A percentile compares a stretch with the other conserved stretches of the same genome.
phyloP scores from a whole-genome alignment of 1,140 invertebrate species.

The Potamilus streckersoni region DNA sequence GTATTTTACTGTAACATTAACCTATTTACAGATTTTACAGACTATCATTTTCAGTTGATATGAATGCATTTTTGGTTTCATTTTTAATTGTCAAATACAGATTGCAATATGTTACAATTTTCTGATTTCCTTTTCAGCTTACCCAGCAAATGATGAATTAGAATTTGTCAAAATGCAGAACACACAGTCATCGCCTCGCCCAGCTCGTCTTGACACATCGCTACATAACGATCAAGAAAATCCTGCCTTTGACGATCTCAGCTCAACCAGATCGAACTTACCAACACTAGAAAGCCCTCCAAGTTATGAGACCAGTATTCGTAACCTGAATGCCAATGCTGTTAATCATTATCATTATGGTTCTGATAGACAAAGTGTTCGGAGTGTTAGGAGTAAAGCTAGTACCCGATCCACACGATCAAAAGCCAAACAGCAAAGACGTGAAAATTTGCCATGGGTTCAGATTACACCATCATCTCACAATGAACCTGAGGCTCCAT shows the following conservation, averaged over 20 bases:
- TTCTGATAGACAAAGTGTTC: constrained; percentile 55
- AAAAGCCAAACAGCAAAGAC: constrained; percentile 35
- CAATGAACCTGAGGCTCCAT: constrained; percentile 33
- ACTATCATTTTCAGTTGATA: too few species aligned
- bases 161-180: constrained; percentile 67
- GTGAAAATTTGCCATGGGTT: constrained; percentile 61
- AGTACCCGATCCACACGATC: constrained; percentile 44
- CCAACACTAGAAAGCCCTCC: constrained; percentile 53
- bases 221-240: constrained; percentile 31
- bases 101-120: background rate
- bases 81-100: too few species aligned
- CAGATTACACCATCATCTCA: constrained; percentile 57
- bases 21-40: too few species aligned
- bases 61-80: too few species aligned
- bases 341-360: constrained; percentile 43
- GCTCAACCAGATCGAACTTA: constrained; percentile 25
- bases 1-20: too few species aligned
- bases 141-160: constrained; percentile 63
- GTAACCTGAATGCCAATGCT: constrained; percentile 42
- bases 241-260: constrained; percentile 42
- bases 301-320: constrained; percentile 60
- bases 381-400: constrained; percentile 51
- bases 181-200: constrained; percentile 36
- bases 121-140: constrained; percentile 46
- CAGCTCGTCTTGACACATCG: background rate